Evolutionary conservation across 1,140 invertebrate genomes (phyloP), one percentile per base, ranked within the genome.

Genomic region (Pseudobourletiella spinata): DNA sequence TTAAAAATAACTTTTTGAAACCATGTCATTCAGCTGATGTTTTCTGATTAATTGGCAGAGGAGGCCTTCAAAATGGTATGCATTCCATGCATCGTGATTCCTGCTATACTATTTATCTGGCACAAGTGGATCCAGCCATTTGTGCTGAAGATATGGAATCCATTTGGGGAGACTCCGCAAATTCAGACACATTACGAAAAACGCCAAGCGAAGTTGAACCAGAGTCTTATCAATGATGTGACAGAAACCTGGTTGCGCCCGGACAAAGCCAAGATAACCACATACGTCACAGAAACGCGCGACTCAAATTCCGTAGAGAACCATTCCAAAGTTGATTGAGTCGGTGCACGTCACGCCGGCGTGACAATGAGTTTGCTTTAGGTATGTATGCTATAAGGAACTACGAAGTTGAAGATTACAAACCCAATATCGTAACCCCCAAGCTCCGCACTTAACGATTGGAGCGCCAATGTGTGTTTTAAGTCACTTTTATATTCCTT

Each of bases 81-180:
- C 71, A 79, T 88, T 52, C 85, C 86, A 2, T 88, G 86, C 71
- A 85, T 88, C 67, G 81, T 88, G 43, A 83, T 87, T 71, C 86
- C 86, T 1, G 72, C 86, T 39, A 73, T 87, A 26, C 76, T 88
- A 0, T 87, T 83, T 67, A 79, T 88, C 61, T 88, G 86, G 82
- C 85, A 87, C 74, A 83, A 81, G 68, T 88, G 84, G 70, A 78
- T 88, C 50, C 85, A 88, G 70, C 86, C 86, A 0, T 80, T 86
- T 42, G 74, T 86, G 28, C 68, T 86, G 57, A 81, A 80, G 58
- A 84, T 86, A 71, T 87, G 86, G 85, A 87, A 87, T 75, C 86
- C 85, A 18, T 87, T 84, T 83, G 82, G 78, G 22, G 66, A 71
- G n/a, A 35, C 44, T 20, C 61, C 28, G 26, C 25, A 55, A 20